These are phyloP conservation scores for Sebastes alutus DNA, from an alignment of 2,797 vertebrate genomes.

Conservation along the genomic window DNA sequence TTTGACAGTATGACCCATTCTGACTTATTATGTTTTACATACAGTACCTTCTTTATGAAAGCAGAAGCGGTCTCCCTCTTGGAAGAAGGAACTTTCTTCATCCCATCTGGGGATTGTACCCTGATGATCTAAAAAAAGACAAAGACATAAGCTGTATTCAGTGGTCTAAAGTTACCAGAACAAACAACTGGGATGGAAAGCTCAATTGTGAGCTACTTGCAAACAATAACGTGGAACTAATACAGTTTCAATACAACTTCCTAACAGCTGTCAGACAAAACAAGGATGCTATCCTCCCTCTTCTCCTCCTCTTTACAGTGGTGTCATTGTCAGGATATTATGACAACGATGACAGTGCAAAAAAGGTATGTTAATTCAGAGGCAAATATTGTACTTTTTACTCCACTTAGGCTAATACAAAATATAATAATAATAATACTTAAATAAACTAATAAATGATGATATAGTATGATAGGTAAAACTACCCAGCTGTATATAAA, in stretches of 20 bases:
- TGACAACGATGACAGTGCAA: neutral
- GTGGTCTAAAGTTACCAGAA: neutral
- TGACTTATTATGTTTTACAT: neutral
- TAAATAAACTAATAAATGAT: no score
- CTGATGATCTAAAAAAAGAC: constrained; percentile 86
- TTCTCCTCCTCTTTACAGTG: neutral
- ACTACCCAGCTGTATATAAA: no score
- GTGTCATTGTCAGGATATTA: constrained; percentile 36
- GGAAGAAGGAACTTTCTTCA: constrained; percentile 92
- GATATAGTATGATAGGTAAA: no score
- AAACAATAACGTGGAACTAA: neutral
- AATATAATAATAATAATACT: no score
- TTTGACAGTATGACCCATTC: neutral
- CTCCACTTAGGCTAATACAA: no score
- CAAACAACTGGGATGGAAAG: neutral
- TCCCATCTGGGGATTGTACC: constrained; percentile 95
- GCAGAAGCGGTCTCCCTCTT: constrained; percentile 92
- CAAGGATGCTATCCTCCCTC: neutral
- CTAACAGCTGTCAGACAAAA: constrained; percentile 4
- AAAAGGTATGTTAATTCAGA: no score
- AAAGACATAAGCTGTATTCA: neutral
- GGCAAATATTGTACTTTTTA: no score
- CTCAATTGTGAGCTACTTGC: neutral
- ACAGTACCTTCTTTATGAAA: constrained; percentile 93
- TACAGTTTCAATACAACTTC: neutral